Evolutionary conservation across 2,113 vertebrate genomes (phyloP), one percentile per base, ranked within the genome.

Genomic region (Peromyscus polionotus): DNA sequence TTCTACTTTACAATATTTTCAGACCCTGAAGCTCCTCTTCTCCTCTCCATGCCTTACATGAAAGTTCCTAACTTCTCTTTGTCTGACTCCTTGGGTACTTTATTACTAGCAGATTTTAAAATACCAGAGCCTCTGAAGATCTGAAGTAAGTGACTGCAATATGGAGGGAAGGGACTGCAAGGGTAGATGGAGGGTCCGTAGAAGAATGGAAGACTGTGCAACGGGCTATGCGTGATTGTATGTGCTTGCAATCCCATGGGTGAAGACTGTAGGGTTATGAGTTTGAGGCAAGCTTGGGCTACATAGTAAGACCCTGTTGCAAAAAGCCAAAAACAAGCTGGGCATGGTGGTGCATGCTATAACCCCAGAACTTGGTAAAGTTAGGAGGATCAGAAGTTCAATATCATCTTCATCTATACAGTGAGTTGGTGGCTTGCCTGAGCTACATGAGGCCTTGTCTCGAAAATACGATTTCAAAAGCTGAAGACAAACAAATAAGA

Each of bases 41-140:
- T 72, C 91, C 54, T 77, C 83, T 73, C 33, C 1, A 5, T 2
- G 4, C 2, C 1, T 81, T 95, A 33, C 87, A 22, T 89, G 22
- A 39, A 93, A 36, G 36, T 90, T 94, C 73, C 65, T 87, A 88
- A 59, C 54, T 90, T 61, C 10, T 89, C 36, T 95, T 75, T 79
- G 70, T 39, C 14, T 57, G 26, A 80, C 72, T 73, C 28, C 76
- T 54, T 70, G 13, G 57, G 54, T 75, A 45, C 28, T 45, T 89
- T n/a, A 63, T 24, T 70, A 87, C 42, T 51, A 81, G 57, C 11
- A 95, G 33, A 59, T 86, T 94, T 95, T 86, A 51, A 65, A 59
- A 92, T 39, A 92, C 11, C 59, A 94, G 73, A 67, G 61, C 24
- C 54, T 97, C 59, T 63, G 39, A 88, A 93, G 92, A 81, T 70